Conservation (phyloP, 2,113 vertebrate species). For the Okapia johnstoni region DNA sequence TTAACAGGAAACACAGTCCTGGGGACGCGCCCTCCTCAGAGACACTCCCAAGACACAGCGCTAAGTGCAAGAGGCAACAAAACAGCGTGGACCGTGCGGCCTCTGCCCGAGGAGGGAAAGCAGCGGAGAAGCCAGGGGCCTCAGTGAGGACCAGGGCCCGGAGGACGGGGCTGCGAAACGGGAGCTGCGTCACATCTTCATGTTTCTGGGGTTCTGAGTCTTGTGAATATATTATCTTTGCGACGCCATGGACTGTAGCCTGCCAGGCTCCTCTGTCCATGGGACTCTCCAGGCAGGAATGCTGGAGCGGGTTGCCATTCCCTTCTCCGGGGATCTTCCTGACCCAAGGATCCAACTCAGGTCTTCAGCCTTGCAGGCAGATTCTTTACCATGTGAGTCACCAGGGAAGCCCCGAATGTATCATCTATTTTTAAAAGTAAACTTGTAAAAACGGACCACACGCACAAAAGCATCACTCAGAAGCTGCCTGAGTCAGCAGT, state of each 20-base stretch:
- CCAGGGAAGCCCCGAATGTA: neutral
- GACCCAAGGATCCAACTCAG: neutral
- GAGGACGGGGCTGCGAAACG: no score
- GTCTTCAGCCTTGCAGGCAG: neutral
- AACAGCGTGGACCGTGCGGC: neutral
- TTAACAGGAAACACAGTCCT: neutral
- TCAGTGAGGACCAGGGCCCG: neutral
- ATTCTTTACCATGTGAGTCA: neutral
- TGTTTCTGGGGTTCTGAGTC: neutral
- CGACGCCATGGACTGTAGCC: neutral
- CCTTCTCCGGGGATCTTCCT: neutral
- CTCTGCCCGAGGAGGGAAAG: neutral
- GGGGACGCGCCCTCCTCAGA: neutral
- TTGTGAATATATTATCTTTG: neutral
- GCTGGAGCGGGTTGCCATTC: neutral
- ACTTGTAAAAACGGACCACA: neutral
- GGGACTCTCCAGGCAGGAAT: neutral
- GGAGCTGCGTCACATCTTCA: neutral
- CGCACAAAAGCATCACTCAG: neutral
- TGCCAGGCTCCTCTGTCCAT: neutral
- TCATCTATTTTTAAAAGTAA: neutral
- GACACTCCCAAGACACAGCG: neutral
- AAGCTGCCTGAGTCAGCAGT: neutral
- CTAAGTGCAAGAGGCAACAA: neutral
- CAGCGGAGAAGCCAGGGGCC: neutral